Conservation (phyloP, 1,140 invertebrate genomes). For the Condylostylus longicornis region DNA sequence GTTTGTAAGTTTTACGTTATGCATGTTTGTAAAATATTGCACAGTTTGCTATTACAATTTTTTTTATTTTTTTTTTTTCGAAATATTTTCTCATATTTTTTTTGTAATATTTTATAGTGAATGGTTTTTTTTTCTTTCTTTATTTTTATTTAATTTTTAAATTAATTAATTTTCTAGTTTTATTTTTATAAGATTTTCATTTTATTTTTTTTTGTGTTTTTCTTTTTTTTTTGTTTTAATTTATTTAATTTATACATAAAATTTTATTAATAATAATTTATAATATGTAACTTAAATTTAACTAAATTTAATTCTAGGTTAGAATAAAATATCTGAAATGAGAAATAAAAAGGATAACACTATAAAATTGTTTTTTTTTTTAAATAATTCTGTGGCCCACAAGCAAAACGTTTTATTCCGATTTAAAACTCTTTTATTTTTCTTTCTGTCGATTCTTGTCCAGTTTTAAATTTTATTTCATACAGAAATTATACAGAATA, state of each 20-base stretch:
- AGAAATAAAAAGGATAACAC: neutral
- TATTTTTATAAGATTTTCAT: conserved; percentile 23
- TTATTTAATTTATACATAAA: conserved; percentile 4
- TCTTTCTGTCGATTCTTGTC: no score
- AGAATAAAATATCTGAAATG: neutral
- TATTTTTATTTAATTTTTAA: conserved; percentile 2
- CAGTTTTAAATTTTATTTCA: no score
- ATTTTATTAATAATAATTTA: neutral
- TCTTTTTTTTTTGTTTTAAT: conserved; percentile 11
- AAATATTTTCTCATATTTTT: conserved; percentile 14
- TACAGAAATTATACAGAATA: no score
- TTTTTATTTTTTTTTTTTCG: no score
- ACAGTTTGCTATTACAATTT: no score
- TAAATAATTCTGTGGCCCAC: no score
- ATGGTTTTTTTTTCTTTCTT: conserved; percentile 5
- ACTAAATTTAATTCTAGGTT: neutral
- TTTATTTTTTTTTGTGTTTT: conserved; percentile 12
- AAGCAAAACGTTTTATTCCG: no score
- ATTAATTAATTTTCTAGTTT: conserved; percentile 12
- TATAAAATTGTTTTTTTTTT: neutral
- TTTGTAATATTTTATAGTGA: conserved; percentile 11
- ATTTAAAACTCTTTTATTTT: no score
- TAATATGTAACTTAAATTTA: neutral
- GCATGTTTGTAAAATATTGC: no score
- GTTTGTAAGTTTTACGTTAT: no score